These are phyloP conservation scores for Drosophila anomelani DNA, from an alignment of 2,888 invertebrate genomes.

Conservation along the genomic window DNA sequence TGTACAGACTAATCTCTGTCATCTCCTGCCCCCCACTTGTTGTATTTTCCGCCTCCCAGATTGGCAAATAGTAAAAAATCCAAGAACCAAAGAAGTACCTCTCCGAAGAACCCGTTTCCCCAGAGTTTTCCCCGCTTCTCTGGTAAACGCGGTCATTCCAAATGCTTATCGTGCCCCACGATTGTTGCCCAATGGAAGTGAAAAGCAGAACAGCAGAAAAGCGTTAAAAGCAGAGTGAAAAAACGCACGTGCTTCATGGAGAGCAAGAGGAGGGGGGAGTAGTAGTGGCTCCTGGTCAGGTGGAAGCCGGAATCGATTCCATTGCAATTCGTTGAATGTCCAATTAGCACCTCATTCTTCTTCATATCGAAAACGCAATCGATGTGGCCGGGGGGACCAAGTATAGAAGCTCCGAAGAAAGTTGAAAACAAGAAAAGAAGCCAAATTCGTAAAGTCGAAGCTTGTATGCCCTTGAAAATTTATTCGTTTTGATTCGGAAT, in stretches of 20 bases:
- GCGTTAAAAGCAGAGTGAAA: constrained; percentile 30
- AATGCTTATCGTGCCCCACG: constrained; percentile 23
- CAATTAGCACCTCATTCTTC: constrained; percentile 54
- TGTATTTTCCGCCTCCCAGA: constrained; percentile 5
- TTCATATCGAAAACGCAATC: constrained; percentile 31
- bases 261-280: constrained; percentile 3
- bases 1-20: constrained; percentile 17
- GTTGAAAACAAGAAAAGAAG: background rate
- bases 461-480: background rate
- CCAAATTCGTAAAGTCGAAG: background rate
- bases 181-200: constrained; percentile 47
- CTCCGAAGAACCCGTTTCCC: constrained; percentile 21
- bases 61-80: constrained; percentile 16
- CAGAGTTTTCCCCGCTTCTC: constrained; percentile 5
- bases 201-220: constrained; percentile 26
- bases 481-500: rapidly evolving
- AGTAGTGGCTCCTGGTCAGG: constrained; percentile 11
- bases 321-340: constrained; percentile 58
- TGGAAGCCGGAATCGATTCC: constrained; percentile 24
- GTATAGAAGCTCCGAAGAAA: background rate
- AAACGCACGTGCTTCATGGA: constrained; percentile 70
- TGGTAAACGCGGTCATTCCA: constrained; percentile 22
- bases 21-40: background rate
- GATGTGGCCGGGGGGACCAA: background rate
- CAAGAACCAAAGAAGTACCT: constrained; percentile 14